phyloP scores from a whole-genome alignment of 2,113 vertebrate genomes.

The Thamnophis sirtalis region DNA sequence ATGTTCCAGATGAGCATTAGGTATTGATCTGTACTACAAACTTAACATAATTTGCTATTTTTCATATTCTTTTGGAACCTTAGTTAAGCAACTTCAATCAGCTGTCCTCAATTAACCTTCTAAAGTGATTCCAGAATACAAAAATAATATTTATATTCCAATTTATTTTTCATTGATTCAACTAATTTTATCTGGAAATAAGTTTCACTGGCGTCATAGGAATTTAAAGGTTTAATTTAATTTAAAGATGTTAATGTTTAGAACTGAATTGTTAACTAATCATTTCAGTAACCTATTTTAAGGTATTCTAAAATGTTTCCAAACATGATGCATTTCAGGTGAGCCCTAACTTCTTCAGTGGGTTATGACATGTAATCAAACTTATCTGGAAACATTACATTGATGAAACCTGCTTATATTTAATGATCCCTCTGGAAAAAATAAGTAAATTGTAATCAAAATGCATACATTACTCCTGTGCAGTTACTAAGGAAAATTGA shows the following conservation, averaged over 20 bases:
- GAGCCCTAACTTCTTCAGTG: background rate
- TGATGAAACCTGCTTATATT: slow-evolving; percentile 18
- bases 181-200: background rate
- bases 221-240: background rate
- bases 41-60: slow-evolving; percentile 3
- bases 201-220: background rate
- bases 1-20: slow-evolving; percentile 6
- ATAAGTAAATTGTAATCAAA: background rate
- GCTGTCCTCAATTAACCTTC: background rate
- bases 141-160: background rate
- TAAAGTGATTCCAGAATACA: background rate
- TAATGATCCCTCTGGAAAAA: background rate
- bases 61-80: background rate
- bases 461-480: background rate
- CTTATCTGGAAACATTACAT: background rate
- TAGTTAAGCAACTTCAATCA: background rate
- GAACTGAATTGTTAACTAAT: background rate
- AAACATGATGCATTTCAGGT: background rate
- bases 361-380: background rate
- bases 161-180: background rate
- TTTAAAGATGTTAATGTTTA: background rate
- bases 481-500: background rate
- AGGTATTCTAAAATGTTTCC: background rate
- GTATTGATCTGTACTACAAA: slow-evolving; percentile 6
- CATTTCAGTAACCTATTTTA: slow-evolving; percentile 23